Evolutionary conservation across 2,888 invertebrate genomes (phyloP), one percentile per base, ranked within the genome.

Genomic region (Caenorhabditis sp.): DNA sequence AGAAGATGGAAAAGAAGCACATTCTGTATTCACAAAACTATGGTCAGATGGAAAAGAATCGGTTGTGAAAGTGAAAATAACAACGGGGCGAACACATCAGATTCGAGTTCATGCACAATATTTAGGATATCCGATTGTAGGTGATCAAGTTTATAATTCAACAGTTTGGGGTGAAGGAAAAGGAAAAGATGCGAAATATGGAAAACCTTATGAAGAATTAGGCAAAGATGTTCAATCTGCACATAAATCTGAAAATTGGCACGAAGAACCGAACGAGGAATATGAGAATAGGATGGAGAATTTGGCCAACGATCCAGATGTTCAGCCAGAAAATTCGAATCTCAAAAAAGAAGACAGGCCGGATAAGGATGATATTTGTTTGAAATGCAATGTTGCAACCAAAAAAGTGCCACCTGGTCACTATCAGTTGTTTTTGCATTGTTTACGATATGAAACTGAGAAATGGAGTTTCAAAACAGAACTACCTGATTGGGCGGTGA

Each of bases 71-170:
- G 97, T 96, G 90, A 92, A 93, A 87, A 97, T 97, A 0, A 93
- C 93, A 87, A 97, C 97, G 0, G 99, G 99, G 1, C 91, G 99
- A 76, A 99, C 97, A 93, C 99, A 99, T 89, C 99, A 99, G 90
- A 99, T 99, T 84, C 91, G 99, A 78, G 96, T 99, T 36, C 99
- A 99, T 89, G 91, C 97, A 76, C 99, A 99, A 90, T 99, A 93
- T 89, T 91, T 99, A 86, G 97, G 97, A 53, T 94, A 93, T 90
- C 99, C 99, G 17, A 97, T 99, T 63, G 93, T 95, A 8, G 97
- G 97, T 88, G 99, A 99, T 89, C 95, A 95, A 0, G 90, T 99
- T 1, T 99, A 99, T 91, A 99, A 97, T 89, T 94, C 95, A 50
- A 59, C 65, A 89, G 95, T 95, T 0, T 99, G 97, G 89, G 99